Evolutionary conservation across 2,888 invertebrate species (phyloP).

Genomic region (Andrena minutula): DNA sequence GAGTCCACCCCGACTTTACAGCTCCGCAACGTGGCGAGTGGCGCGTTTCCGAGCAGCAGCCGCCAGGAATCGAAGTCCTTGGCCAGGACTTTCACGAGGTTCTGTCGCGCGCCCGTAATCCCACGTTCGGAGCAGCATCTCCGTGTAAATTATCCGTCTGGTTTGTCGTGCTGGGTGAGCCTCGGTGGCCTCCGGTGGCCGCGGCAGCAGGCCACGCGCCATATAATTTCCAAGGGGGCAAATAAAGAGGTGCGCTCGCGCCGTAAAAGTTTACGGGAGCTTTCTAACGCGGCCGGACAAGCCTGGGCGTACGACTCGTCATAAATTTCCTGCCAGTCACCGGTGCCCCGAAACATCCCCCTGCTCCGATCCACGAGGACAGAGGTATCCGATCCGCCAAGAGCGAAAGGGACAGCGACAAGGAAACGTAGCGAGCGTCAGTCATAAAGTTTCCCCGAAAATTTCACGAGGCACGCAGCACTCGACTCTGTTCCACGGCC

Average conservation of each 20-base stretch:
- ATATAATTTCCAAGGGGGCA: conserved; percentile 75
- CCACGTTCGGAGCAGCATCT: conserved; percentile 24
- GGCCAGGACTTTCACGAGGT: conserved; percentile 19
- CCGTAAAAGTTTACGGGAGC: conserved; percentile 71
- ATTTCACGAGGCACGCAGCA: conserved; percentile 35
- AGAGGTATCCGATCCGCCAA: background rate
- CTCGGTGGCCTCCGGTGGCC: conserved; percentile 35
- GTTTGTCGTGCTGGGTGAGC: conserved; percentile 30
- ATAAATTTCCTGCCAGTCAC: conserved; percentile 64
- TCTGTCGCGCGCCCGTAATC: background rate
- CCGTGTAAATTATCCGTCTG: conserved; percentile 60
- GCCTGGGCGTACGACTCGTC: conserved; percentile 76
- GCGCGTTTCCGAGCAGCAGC: background rate
- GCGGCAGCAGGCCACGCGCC: conserved; percentile 78
- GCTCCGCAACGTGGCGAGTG: too few relatives aligned
- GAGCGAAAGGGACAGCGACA: background rate
- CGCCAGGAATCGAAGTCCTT: conserved; percentile 11
- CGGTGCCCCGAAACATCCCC: conserved; percentile 12
- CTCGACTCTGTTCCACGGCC: conserved; percentile 27
- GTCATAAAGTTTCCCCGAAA: conserved; percentile 59
- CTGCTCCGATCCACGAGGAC: background rate
- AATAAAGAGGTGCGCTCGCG: conserved; percentile 59
- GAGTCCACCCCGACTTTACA: too few relatives aligned
- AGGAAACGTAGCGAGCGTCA: conserved; percentile 8
- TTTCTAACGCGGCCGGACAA: conserved; percentile 59